Evolutionary conservation across 2,888 invertebrate genomes (phyloP).

Genomic region (Dyspetes luteomarginatus): DNA sequence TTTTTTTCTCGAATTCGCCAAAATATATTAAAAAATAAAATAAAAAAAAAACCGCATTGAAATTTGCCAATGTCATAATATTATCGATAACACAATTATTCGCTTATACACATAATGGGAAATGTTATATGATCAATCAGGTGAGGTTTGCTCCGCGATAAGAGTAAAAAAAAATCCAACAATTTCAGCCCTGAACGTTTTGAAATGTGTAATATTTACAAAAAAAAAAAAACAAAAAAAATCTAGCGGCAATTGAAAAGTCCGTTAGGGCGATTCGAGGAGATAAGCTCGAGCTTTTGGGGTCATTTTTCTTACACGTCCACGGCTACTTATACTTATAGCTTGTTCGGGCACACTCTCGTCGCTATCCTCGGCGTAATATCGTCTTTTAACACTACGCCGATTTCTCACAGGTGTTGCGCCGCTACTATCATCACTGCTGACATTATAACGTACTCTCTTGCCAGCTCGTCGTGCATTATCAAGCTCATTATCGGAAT

Average conservation of each 20-base stretch:
- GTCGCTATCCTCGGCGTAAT: conserved; percentile 82
- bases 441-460: conserved; percentile 80
- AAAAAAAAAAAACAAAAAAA: conserved; percentile 45
- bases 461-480: conserved; percentile 76
- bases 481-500: conserved; percentile 65
- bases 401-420: conserved; percentile 77
- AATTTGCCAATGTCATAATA: too few relatives aligned
- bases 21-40: too few relatives aligned
- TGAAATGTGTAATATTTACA: conserved; percentile 44
- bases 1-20: too few relatives aligned
- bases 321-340: conserved; percentile 90
- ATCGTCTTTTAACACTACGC: conserved; percentile 77
- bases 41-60: too few relatives aligned
- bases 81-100: too few relatives aligned
- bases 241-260: conserved; percentile 69
- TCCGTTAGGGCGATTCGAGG: conserved; percentile 82
- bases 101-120: too few relatives aligned
- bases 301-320: conserved; percentile 92
- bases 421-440: conserved; percentile 75
- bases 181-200: too few relatives aligned
- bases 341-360: conserved; percentile 79
- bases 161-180: too few relatives aligned
- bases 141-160: too few relatives aligned
- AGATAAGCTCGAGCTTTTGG: conserved; percentile 90
- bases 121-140: too few relatives aligned